Conservation (phyloP, 2,113 vertebrate species). For the Hippocampus zosterae region DNA sequence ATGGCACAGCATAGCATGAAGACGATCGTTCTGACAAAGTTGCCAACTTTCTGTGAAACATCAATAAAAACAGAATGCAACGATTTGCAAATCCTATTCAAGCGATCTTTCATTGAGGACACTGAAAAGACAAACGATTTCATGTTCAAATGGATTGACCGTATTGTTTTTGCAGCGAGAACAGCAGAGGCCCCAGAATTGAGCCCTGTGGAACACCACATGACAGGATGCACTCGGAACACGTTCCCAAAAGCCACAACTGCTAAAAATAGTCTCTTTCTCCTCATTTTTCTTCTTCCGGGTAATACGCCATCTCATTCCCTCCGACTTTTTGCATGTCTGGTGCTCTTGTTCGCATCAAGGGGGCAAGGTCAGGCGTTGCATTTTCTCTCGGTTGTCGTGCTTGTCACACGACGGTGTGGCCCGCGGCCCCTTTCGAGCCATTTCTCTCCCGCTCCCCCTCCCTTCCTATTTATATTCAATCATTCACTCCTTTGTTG, state of each 20-base stretch:
- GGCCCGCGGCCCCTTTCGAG: conserved; percentile 47
- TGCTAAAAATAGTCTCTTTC: conserved; percentile 53
- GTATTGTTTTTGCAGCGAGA: no score
- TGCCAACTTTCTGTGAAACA: no score
- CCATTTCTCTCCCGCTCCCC: conserved; percentile 25
- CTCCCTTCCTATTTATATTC: conserved; percentile 53
- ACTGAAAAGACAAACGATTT: no score
- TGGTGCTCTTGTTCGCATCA: conserved; percentile 64
- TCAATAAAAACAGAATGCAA: no score
- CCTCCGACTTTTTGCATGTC: conserved; percentile 61
- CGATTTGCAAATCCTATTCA: no score
- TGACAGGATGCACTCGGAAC: no score
- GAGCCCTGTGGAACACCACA: no score
- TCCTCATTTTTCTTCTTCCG: conserved; percentile 32
- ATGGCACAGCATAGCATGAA: not conserved
- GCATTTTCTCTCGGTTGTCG: conserved; percentile 53
- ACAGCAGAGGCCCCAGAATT: no score
- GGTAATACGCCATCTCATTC: conserved; percentile 55
- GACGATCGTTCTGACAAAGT: not conserved
- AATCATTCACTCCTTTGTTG: conserved; percentile 60
- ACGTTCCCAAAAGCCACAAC: no score
- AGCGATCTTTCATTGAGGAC: no score
- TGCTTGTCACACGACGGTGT: conserved; percentile 56
- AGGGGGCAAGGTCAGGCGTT: conserved; percentile 70
- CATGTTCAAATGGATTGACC: no score